phyloP scores from a whole-genome alignment of 2,888 invertebrate genomes.

The Acrocera orbiculus region DNA sequence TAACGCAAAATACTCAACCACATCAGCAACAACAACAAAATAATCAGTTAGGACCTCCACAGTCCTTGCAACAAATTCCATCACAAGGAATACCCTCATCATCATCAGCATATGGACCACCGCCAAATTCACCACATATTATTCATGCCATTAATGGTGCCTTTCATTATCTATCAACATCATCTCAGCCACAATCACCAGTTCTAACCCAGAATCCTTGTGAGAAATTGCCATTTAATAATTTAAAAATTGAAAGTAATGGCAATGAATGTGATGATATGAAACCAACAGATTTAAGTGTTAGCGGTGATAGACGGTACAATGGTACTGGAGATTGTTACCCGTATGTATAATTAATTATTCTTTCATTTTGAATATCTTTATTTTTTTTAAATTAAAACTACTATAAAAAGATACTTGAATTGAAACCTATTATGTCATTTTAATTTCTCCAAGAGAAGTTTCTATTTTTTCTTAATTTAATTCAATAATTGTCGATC shows the following conservation, averaged over 20 bases:
- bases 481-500: no score
- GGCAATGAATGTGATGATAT: slow-evolving; percentile 37
- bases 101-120: slow-evolving; percentile 26
- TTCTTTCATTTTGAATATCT: no score
- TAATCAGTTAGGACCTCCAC: slow-evolving; percentile 21
- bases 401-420: no score
- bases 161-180: slow-evolving; percentile 28
- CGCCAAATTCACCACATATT: slow-evolving; percentile 29
- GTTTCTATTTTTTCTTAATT: no score
- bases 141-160: slow-evolving; percentile 30
- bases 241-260: slow-evolving; percentile 21
- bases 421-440: no score
- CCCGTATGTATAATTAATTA: no score
- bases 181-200: slow-evolving; percentile 27
- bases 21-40: slow-evolving; percentile 16
- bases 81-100: slow-evolving; percentile 12
- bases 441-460: no score
- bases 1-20: slow-evolving; percentile 9
- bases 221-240: slow-evolving; percentile 28
- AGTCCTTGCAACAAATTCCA: slow-evolving; percentile 11
- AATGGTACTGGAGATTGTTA: slow-evolving; percentile 24
- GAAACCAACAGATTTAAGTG: slow-evolving; percentile 51
- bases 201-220: slow-evolving; percentile 19
- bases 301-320: slow-evolving; percentile 15
- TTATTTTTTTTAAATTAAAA: no score